phyloP scores from a whole-genome alignment of 1,140 invertebrate species.

The Zaprionus ornatus region DNA sequence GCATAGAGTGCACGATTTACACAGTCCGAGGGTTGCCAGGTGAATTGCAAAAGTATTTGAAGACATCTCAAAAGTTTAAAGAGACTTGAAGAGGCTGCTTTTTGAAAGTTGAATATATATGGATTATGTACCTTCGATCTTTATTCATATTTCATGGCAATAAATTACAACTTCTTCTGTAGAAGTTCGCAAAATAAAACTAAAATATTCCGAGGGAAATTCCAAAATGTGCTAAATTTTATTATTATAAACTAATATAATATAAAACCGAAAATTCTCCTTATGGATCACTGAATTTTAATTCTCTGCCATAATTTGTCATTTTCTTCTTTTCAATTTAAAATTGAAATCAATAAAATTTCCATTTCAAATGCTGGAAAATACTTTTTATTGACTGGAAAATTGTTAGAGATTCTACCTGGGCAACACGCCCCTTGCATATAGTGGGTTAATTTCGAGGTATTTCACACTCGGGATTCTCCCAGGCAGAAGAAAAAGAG shows the following conservation, averaged over 20 bases:
- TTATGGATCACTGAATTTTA: background rate
- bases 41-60: no score
- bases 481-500: background rate
- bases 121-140: no score
- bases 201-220: no score
- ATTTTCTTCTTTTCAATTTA: background rate
- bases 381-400: background rate
- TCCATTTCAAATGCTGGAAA: background rate
- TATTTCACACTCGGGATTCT: background rate
- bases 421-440: background rate
- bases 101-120: no score
- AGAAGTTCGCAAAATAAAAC: no score
- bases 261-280: no score
- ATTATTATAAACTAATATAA: no score
- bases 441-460: background rate
- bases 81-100: no score
- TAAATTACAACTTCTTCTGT: no score
- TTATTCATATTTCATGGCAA: no score
- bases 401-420: background rate
- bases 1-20: background rate
- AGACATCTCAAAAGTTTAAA: no score
- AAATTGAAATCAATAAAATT: background rate
- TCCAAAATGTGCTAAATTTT: no score
- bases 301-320: background rate
- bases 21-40: background rate